Base-by-base conservation (phyloP, 2,797 vertebrate genomes). In the Crocidura indochinensis region DNA sequence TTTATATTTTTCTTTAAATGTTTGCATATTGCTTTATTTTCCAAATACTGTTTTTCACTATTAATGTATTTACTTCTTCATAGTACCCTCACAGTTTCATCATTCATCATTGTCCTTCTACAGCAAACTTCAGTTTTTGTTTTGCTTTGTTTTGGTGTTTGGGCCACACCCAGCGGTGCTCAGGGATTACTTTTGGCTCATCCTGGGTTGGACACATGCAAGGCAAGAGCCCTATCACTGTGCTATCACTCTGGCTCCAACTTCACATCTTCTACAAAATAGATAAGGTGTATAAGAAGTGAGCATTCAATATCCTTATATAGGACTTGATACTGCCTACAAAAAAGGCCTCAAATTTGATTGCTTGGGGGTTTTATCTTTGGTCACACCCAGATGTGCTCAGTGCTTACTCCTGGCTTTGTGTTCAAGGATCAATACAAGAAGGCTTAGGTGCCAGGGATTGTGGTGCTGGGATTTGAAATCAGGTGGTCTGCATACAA, bases 51-150 rank as follows among this genome's bases (percentile, higher is more conserved):
- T 14, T 65, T 82, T 79, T 31, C 24, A 64, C 65, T 31, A 90
- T 17, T 60, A 46, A 69, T 73, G 78, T 24, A 1, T 8, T 56
- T 47, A 72, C 7, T 29, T 78, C 67, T 76, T 88, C 8, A 79
- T 20, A 67, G n/a, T 0, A 46, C 0, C 1, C 27, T 83, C 47
- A 80, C 27, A 6, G 15, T 86, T 71, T 5, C 38, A 38, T 38
- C 38, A 88, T 49, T 87, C 2, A 15, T 38, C 64, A 84, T 78
- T 88, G 53, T 82, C 20, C 72, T 86, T 76, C 17, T 75, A 51
- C 2, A 64, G 27, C 20, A 86, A 65, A 27, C 27, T 65, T 65
- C 6, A 56, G 53, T 56, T 56, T 56, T 19, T 19, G 11, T 56
- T 56, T 56, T 56, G 53, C 6, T 56, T 56, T 56, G 68, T 84